Evolutionary conservation across 2,888 invertebrate genomes (phyloP).

Genomic region (Erebia palarica): DNA sequence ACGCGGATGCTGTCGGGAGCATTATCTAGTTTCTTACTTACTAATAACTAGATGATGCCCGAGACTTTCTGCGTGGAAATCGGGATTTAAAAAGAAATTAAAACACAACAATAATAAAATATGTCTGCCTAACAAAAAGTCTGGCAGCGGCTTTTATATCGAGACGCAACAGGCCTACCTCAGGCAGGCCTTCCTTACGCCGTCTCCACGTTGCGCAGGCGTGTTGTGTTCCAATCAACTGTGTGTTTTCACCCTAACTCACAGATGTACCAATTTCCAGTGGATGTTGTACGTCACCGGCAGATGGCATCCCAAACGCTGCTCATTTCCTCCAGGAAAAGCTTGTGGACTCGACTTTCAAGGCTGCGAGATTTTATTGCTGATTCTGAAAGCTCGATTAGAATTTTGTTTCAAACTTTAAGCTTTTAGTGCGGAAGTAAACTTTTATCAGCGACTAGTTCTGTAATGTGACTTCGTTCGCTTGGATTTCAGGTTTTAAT

Average conservation of each 20-base stretch:
- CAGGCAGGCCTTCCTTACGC: no score
- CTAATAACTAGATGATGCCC: no score
- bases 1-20: no score
- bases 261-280: conserved; percentile 43
- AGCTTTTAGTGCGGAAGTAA: background rate
- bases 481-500: no score
- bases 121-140: no score
- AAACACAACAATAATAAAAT: no score
- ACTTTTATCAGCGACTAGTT: background rate
- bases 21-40: no score
- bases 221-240: background rate
- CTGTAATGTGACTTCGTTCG: no score
- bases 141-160: no score
- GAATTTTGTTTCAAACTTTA: background rate
- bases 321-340: conserved; percentile 45
- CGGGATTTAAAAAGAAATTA: no score
- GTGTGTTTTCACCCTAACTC: conserved; percentile 1
- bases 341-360: conserved; percentile 31
- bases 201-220: background rate
- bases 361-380: conserved; percentile 22
- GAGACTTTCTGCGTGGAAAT: no score
- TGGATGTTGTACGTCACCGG: conserved; percentile 37
- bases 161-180: no score
- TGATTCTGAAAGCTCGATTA: conserved; percentile 18
- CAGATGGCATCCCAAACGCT: conserved; percentile 38